Base-by-base conservation (phyloP, 2,113 vertebrate species). In the Mus spicilegus region DNA sequence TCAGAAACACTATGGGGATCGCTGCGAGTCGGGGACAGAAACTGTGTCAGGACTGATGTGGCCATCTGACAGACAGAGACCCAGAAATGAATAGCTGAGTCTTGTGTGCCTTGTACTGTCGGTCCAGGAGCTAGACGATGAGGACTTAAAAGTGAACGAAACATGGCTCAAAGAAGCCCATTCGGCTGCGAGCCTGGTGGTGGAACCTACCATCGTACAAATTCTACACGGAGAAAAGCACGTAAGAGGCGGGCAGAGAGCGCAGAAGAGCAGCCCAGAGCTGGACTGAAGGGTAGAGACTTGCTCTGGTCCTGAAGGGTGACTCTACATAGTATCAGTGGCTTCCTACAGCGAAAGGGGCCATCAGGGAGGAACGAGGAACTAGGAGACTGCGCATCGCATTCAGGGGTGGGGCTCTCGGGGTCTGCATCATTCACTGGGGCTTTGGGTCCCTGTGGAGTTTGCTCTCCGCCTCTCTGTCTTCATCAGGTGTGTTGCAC, bases 351-450 rank as follows among this genome's bases (percentile, higher is more conserved):
- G 91, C 86, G 0, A 17, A 13, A 28, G 49, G 20, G 20, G 5
- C 7, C 6, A 10, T 2, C 10, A 30, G 33, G 0, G 9, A 5
- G 4, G 2, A 61, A 13, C 54, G 9, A 0, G 2, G 33, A 10
- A 3, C 8, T 33, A 36, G 17, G 36, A 72, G 9, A 10, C 1
- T 16, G 13, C 51, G 16, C 7, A 26, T 49, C 7, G 36, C 1
- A 1, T 1, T 36, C 36, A 0, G 0, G 39, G 49, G 1, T 0
- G 0, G 28, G 28, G 28, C 19, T 42, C 87, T 30, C 0, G 0
- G 69, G 4, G 11, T 14, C 56, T 51, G 30, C 51, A 30, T 2
- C 12, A 49, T 5, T 2, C 46, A 14, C 28, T 42, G 36, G 39
- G 33, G 24, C 0, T 4, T 0, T 7, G 54, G 54, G 4, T 20